Conservation (phyloP, 2,113 vertebrate genomes). For the Fukomys damarensis region DNA sequence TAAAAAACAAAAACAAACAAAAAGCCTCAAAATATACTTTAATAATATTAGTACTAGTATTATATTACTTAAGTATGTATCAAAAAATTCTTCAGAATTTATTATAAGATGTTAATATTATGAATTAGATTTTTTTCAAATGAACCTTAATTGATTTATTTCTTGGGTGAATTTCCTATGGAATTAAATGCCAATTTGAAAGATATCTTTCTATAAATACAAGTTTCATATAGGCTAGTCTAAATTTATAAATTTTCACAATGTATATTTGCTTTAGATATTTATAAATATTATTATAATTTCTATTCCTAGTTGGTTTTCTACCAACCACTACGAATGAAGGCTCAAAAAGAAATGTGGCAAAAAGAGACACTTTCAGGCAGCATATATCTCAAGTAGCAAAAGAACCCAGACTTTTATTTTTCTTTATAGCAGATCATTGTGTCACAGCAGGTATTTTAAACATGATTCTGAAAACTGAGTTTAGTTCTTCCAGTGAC, state of each 20-base stretch:
- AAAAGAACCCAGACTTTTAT: not conserved
- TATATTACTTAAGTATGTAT: not conserved
- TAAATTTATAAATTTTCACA: constrained; percentile 26
- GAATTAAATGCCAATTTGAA: constrained; percentile 30
- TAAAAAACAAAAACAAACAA: not conserved
- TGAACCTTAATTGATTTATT: constrained; percentile 1
- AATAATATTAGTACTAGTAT: not conserved
- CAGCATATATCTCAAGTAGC: not conserved
- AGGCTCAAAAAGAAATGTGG: not conserved
- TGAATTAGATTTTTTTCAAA: constrained; percentile 19
- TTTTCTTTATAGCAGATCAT: not conserved
- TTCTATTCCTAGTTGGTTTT: not conserved
- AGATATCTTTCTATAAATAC: not conserved
- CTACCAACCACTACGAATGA: not conserved
- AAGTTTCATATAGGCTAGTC: not conserved
- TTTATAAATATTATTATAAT: not conserved
- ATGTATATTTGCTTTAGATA: not conserved
- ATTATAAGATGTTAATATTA: not conserved
- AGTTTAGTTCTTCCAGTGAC: constrained; percentile 48
- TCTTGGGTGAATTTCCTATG: not conserved
- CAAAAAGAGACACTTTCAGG: not conserved
- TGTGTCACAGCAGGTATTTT: constrained; percentile 61
- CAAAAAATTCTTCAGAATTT: constrained; percentile 4
- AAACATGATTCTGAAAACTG: constrained; percentile 55
- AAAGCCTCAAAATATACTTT: not conserved